Percentiles rank a stretch among this genome's conserved stretches.
Evolutionary conservation across 2,888 invertebrate species (phyloP).

Genomic region (Desoria tigrina): DNA sequence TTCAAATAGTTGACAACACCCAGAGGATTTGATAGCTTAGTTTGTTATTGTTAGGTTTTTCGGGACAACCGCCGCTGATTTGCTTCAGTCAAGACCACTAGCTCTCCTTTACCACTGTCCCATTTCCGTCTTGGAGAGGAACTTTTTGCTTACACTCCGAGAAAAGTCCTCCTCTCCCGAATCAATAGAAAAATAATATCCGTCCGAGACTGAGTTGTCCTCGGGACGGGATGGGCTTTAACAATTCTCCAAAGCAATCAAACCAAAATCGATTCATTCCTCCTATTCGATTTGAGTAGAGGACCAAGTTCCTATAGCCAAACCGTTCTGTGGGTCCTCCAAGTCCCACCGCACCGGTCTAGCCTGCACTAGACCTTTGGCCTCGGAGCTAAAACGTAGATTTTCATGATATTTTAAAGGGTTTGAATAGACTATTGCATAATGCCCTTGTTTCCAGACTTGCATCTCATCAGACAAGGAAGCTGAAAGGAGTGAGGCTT

Average conservation of each 20-base stretch:
- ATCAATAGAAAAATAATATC: conserved; percentile 24
- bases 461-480: too few species aligned
- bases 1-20: conserved; percentile 23
- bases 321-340: too few species aligned
- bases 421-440: too few species aligned
- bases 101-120: background rate
- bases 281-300: background rate
- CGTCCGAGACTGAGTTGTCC: conserved; percentile 1
- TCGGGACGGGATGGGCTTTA: conserved; percentile 12
- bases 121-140: conserved; percentile 2
- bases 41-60: conserved; percentile 16
- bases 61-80: conserved; percentile 16
- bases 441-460: too few species aligned
- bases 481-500: too few species aligned
- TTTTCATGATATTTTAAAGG: too few species aligned
- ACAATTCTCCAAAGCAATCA: conserved; percentile 23
- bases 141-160: background rate
- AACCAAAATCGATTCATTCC: conserved; percentile 17
- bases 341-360: too few species aligned
- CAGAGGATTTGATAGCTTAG: conserved; percentile 19
- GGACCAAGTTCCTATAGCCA: too few species aligned
- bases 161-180: background rate
- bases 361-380: too few species aligned
- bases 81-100: conserved; percentile 2
- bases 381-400: too few species aligned